These are phyloP conservation scores for Xenentodon cancila DNA, from an alignment of 2,797 vertebrate species.

Conservation along the genomic window DNA sequence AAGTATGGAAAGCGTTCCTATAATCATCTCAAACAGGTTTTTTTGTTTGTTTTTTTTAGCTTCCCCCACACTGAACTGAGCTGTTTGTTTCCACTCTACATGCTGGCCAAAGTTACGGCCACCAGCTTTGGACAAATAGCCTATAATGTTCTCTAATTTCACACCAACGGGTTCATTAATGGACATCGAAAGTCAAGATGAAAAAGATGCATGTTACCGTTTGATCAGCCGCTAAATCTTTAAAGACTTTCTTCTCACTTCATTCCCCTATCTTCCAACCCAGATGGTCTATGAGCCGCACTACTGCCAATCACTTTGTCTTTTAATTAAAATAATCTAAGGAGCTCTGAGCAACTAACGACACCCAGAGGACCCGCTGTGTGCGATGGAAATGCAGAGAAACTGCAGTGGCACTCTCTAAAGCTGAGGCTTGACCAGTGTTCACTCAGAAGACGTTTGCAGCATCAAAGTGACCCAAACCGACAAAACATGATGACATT, in stretches of 20 bases:
- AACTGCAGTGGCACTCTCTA: slow-evolving; percentile 14
- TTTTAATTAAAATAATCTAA: slow-evolving; percentile 51
- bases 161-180: too few relatives aligned
- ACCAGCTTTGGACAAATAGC: too few relatives aligned
- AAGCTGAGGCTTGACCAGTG: too few relatives aligned
- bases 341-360: slow-evolving; percentile 29
- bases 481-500: slow-evolving; percentile 43
- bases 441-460: too few relatives aligned
- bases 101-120: too few relatives aligned
- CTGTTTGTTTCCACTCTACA: too few relatives aligned
- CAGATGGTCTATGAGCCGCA: slow-evolving; percentile 44
- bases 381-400: slow-evolving; percentile 10
- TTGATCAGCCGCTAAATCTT: slow-evolving; percentile 52
- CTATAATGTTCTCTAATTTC: too few relatives aligned
- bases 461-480: slow-evolving; percentile 30
- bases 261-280: slow-evolving; percentile 16
- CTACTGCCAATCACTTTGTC: slow-evolving; percentile 37
- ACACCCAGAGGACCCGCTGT: slow-evolving; percentile 20
- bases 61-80: too few relatives aligned
- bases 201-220: slow-evolving; percentile 24
- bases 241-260: slow-evolving; percentile 22
- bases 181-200: too few relatives aligned
- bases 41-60: too few relatives aligned
- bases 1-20: too few relatives aligned
- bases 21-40: too few relatives aligned